These are phyloP conservation scores for Eurytoma adleriae DNA, from an alignment of 2,888 invertebrate genomes.

Conservation along the genomic window DNA sequence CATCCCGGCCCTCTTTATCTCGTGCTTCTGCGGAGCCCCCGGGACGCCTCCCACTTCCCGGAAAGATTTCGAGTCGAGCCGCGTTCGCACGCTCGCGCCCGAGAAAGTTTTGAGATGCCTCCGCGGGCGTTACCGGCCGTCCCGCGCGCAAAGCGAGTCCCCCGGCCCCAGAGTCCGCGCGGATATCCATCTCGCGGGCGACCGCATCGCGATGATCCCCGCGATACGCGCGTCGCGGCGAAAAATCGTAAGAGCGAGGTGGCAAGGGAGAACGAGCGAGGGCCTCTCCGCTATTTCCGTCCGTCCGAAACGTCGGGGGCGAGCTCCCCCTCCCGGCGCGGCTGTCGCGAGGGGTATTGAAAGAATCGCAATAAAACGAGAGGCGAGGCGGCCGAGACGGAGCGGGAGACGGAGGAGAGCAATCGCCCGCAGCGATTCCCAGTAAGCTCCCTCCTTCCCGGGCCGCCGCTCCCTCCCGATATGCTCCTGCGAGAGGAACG, in stretches of 20 bases:
- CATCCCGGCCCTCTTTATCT: too few relatives aligned
- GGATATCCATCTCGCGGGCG: too few relatives aligned
- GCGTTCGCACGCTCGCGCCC: background rate
- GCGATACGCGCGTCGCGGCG: constrained; percentile 65
- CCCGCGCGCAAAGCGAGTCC: background rate
- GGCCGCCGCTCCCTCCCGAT: constrained; percentile 49
- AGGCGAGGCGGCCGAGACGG: constrained; percentile 39
- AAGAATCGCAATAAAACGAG: constrained; percentile 55
- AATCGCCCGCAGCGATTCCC: constrained; percentile 58
- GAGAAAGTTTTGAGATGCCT: constrained; percentile 51
- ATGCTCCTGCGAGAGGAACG: constrained; percentile 54
- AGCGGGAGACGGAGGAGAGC: constrained; percentile 37
- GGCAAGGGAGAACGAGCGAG: too few relatives aligned
- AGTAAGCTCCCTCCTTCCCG: constrained; percentile 41
- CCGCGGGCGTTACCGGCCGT: background rate
- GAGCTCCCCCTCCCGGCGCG: background rate
- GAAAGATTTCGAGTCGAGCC: too few relatives aligned
- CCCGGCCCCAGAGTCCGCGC: too few relatives aligned
- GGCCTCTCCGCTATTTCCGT: constrained; percentile 39
- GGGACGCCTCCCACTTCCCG: background rate
- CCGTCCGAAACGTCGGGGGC: constrained; percentile 30
- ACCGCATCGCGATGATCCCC: too few relatives aligned
- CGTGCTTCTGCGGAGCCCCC: too few relatives aligned
- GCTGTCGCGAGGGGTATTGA: constrained; percentile 40
- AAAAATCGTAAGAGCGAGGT: constrained; percentile 56